Conservation (phyloP, 2,797 vertebrate species). For the Lepus townsendii region DNA sequence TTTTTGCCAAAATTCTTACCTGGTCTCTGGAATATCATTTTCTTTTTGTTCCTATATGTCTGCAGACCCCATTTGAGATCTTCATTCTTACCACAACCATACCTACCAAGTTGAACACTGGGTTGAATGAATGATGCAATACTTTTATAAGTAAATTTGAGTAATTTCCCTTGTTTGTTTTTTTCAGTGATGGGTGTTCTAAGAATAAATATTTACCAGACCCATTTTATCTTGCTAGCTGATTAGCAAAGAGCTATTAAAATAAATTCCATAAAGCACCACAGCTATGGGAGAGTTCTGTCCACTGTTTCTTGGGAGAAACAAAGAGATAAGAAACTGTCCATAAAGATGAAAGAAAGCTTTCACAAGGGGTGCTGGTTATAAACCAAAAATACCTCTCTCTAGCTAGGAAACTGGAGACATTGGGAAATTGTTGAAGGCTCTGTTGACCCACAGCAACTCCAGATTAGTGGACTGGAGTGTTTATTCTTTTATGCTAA, state of each 20-base stretch:
- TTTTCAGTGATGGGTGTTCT: background rate
- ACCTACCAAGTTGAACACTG: background rate
- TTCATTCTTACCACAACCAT: background rate
- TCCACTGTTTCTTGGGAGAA: background rate
- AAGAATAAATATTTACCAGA: background rate
- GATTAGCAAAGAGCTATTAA: background rate
- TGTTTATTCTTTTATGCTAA: background rate
- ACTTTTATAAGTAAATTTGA: background rate
- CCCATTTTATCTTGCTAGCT: background rate
- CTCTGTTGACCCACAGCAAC: background rate
- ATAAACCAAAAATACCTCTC: background rate
- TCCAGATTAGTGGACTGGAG: background rate
- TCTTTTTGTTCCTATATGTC: background rate
- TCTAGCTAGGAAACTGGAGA: background rate
- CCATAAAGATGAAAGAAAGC: background rate
- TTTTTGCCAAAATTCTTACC: slow-evolving; percentile 2
- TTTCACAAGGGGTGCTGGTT: background rate
- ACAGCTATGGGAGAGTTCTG: background rate
- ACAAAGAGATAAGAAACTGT: background rate
- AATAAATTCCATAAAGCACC: background rate
- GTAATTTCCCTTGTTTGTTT: background rate
- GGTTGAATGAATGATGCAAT: background rate
- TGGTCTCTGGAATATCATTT: background rate
- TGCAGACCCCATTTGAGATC: background rate
- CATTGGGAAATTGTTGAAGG: background rate